These are phyloP conservation scores for Actinemys pallida DNA, from an alignment of 2,113 vertebrate species.

Conservation along the genomic window DNA sequence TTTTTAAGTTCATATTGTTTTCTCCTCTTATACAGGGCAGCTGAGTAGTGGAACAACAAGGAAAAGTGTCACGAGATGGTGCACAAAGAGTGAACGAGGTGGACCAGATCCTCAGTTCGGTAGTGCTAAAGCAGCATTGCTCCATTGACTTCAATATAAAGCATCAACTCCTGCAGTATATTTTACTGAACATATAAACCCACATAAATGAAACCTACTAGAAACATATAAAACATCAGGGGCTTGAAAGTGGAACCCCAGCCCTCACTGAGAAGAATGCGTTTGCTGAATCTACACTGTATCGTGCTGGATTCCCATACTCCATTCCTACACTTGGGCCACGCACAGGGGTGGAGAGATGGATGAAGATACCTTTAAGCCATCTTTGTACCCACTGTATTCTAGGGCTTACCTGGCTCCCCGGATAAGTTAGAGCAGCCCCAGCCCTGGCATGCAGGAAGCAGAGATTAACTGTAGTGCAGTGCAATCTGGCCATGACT, in stretches of 20 bases:
- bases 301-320: neutral
- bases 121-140: neutral
- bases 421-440: neutral
- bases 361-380: neutral
- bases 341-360: neutral
- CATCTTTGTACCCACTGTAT: rapidly evolving
- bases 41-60: neutral
- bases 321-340: neutral
- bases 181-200: neutral
- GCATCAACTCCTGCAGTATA: rapidly evolving
- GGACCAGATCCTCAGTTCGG: neutral
- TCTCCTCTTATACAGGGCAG: neutral
- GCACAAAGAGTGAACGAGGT: neutral
- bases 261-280: neutral
- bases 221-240: neutral
- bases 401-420: neutral
- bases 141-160: neutral
- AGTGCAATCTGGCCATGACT: neutral
- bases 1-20: neutral
- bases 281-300: neutral
- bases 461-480: neutral
- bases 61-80: neutral
- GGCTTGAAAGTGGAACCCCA: neutral
- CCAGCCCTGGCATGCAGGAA: neutral
- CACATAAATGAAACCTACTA: neutral